Evolutionary conservation across 2,888 invertebrate species (phyloP).

Genomic region (Tetranychus truncatus): DNA sequence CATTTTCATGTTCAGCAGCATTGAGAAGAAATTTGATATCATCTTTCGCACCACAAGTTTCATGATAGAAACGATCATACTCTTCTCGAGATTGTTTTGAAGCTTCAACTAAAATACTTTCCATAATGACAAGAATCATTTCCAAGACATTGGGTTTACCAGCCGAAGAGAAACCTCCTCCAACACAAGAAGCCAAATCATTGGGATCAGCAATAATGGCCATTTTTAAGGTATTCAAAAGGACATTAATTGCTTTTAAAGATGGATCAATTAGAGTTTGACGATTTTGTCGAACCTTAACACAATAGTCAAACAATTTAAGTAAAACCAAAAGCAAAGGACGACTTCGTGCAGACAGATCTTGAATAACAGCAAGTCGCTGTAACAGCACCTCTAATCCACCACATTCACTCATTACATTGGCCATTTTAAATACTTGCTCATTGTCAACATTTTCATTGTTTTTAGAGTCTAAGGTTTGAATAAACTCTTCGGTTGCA

Average conservation of each 20-base stretch:
- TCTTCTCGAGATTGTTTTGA: constrained; percentile 63
- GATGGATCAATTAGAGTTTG: constrained; percentile 69
- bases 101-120: constrained; percentile 75
- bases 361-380: constrained; percentile 61
- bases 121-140: constrained; percentile 82
- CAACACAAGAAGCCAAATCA: constrained; percentile 38
- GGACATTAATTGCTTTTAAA: constrained; percentile 58
- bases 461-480: constrained; percentile 64
- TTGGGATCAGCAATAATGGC: constrained; percentile 31
- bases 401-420: constrained; percentile 59
- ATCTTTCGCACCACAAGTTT: constrained; percentile 70
- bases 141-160: constrained; percentile 49
- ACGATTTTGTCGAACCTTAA: constrained; percentile 69
- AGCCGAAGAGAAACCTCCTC: constrained; percentile 32
- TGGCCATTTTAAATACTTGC: constrained; percentile 75
- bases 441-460: constrained; percentile 81
- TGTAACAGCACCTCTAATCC: constrained; percentile 44
- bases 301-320: constrained; percentile 69
- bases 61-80: constrained; percentile 58
- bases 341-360: constrained; percentile 57
- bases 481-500: constrained; percentile 96
- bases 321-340: constrained; percentile 71
- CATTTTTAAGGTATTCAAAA: constrained; percentile 60
- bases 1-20: constrained; percentile 19
- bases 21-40: constrained; percentile 43